A percentile compares a stretch with the other conserved stretches of the same genome.
These are phyloP conservation scores for Chaetura pelagica DNA, from an alignment of 2,113 vertebrate genomes.

Conservation along the genomic window DNA sequence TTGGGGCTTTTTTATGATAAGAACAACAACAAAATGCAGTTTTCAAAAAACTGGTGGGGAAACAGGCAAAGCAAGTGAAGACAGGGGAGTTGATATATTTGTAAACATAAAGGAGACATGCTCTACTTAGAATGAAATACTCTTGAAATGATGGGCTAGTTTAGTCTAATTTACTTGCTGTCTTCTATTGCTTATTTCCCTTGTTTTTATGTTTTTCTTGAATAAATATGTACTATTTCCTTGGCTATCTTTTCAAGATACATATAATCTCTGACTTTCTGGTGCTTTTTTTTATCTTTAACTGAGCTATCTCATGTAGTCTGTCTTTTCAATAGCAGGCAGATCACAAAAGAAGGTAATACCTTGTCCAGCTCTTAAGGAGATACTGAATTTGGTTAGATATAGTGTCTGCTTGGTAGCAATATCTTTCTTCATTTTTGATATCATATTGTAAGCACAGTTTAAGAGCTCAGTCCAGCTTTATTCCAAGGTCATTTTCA, in stretches of 20 bases:
- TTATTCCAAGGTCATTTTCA: constrained; percentile 74
- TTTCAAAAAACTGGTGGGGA: not conserved
- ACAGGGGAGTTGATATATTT: rapidly evolving
- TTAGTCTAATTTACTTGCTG: not conserved
- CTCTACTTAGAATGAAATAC: not conserved
- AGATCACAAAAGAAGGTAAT: constrained; percentile 33
- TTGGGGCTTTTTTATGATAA: too few species aligned
- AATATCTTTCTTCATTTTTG: constrained; percentile 19
- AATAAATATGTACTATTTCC: constrained; percentile 15
- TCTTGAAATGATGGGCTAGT: not conserved
- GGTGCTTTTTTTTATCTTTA: constrained; percentile 44
- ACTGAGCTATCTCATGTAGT: constrained; percentile 10
- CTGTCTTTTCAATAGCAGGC: constrained; percentile 26
- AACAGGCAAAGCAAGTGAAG: not conserved
- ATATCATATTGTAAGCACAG: not conserved
- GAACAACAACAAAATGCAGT: not conserved
- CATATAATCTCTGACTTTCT: not conserved
- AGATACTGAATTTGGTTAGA: constrained; percentile 69
- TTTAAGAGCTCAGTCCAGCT: constrained; percentile 49
- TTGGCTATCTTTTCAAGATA: constrained; percentile 5
- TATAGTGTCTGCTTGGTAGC: constrained; percentile 9
- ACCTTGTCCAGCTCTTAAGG: constrained; percentile 49
- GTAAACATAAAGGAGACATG: not conserved
- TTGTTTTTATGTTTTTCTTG: not conserved
- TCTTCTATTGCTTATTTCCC: not conserved